Percentiles rank a stretch among this genome's conserved stretches.
These are phyloP conservation scores for Cotesia vestalis DNA, from an alignment of 1,140 invertebrate genomes.

Conservation along the genomic window DNA sequence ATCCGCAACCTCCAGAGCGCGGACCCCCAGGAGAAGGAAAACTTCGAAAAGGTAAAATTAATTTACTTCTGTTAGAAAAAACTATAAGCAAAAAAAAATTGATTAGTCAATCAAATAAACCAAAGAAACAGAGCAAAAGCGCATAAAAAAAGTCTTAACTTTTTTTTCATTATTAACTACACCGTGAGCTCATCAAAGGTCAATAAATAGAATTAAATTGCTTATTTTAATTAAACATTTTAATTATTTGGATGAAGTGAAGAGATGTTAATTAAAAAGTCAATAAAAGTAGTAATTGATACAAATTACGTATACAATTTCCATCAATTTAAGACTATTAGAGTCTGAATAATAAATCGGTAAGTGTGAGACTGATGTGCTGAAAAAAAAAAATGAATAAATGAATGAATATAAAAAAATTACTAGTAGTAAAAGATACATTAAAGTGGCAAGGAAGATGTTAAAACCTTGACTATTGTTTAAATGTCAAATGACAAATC, in stretches of 20 bases:
- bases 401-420: neutral
- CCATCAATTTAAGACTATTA: neutral
- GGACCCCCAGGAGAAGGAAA: conserved; percentile 75
- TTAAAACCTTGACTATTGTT: conserved; percentile 16
- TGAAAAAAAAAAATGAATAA: conserved; percentile 21
- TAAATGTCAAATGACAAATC: conserved; percentile 42
- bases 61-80: conserved; percentile 48
- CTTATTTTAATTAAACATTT: neutral
- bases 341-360: neutral
- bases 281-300: neutral
- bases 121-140: neutral
- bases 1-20: conserved; percentile 64
- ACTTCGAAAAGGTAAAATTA: conserved; percentile 76
- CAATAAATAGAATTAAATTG: neutral
- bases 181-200: conserved; percentile 10
- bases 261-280: neutral
- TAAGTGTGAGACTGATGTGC: conserved; percentile 18
- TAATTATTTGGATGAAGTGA: neutral
- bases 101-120: neutral
- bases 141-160: neutral
- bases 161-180: conserved; percentile 11
- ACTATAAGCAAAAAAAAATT: conserved; percentile 7
- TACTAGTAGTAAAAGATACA: conserved; percentile 26
- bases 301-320: too few relatives aligned
- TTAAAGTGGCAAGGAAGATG: conserved; percentile 20